Evolutionary conservation across 2,888 invertebrate species (phyloP), one percentile per base, ranked within the genome.

Genomic region (Colletes collaris): DNA sequence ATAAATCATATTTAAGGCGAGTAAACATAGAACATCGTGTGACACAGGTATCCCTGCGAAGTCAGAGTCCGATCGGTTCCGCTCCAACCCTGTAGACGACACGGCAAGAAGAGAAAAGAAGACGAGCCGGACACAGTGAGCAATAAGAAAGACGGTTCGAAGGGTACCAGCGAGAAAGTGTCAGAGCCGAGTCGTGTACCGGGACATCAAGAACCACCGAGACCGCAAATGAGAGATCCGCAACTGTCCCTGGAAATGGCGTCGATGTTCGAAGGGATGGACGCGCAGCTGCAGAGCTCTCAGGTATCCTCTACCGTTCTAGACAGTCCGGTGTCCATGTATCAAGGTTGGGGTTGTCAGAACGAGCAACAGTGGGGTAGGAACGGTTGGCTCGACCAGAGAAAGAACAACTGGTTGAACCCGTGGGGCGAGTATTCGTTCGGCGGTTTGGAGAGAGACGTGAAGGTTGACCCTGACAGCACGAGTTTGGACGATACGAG

Each of bases 41-140:
- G 91, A 93, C 94, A 66, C 91, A 97, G 97, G 93, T 98, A 96
- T 92, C 96, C 97, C 59, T 96, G 97, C 94, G 97, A 97, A 93
- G 97, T 98, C 35, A 95, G 98, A 84, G 96, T 98, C 37, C 95
- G 98, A 71, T 96, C 97, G 3, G 97, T 97, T 10, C 98, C 98
- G 0, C 93, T 98, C 10, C 96, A 97, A 87, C 97, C 98, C 0
- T 97, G 97, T 89, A 95, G 97, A 81, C 92, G 93, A 44, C 96
- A 97, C 88, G 96, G 96, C 0, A 97, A 97, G 89, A 97, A 97
- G 90, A 94, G 96, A 75, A 96, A 96, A 92, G 97, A 96, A 52
- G 96, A 96, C 86, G 96, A 96, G 84, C 90, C 93, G 0, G 93
- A 94, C 69, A 93, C 93, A 0, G 92, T 94, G 0, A 94, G 94